Evolutionary conservation across 2,797 vertebrate genomes (phyloP).

Genomic region (Intellagama lesueurii): DNA sequence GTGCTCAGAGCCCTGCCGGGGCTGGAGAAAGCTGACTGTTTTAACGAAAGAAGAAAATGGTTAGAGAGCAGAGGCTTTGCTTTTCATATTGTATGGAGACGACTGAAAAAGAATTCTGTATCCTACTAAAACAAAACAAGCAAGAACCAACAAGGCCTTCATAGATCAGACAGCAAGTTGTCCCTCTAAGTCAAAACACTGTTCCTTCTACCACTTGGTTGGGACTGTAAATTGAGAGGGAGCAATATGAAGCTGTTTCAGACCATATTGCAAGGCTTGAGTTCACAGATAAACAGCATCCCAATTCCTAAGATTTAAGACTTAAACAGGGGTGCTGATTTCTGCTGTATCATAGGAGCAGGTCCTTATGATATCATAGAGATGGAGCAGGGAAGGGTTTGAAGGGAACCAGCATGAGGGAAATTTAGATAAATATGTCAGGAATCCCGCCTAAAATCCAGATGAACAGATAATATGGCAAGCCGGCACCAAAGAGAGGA

Average conservation of each 20-base stretch:
- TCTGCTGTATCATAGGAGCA: too few species aligned
- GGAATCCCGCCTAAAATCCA: too few species aligned
- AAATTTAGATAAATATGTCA: too few species aligned
- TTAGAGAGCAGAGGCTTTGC: slow-evolving; percentile 26
- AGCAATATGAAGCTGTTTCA: background rate
- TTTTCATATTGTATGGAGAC: background rate
- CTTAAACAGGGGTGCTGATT: too few species aligned
- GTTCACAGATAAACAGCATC: too few species aligned
- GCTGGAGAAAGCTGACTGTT: background rate
- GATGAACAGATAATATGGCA: too few species aligned
- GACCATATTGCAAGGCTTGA: background rate
- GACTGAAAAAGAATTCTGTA: background rate
- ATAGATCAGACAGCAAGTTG: background rate
- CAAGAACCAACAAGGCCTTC: background rate
- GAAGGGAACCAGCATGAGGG: too few species aligned
- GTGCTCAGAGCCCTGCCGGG: slow-evolving; percentile 17
- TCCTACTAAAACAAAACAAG: background rate
- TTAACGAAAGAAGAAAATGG: slow-evolving; percentile 9
- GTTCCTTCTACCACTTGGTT: too few species aligned
- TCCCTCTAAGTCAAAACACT: background rate
- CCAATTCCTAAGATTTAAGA: too few species aligned
- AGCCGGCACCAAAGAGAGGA: too few species aligned
- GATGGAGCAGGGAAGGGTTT: too few species aligned
- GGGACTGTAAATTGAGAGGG: background rate
- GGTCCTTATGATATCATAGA: too few species aligned